These are phyloP conservation scores for Epinotia brunnichana DNA, from an alignment of 2,888 invertebrate genomes.

Conservation along the genomic window DNA sequence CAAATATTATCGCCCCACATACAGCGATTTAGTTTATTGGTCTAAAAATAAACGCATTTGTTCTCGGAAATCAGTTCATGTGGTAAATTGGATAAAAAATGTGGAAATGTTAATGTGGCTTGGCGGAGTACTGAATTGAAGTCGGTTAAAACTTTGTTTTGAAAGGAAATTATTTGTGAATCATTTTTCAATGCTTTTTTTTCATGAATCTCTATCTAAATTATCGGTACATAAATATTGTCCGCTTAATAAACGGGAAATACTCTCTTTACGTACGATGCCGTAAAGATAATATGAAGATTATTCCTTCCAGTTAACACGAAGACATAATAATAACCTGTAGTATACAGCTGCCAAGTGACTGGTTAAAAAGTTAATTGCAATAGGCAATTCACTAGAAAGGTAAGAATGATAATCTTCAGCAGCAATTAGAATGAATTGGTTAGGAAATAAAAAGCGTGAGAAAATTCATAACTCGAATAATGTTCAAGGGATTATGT, in stretches of 20 bases:
- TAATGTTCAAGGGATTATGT: constrained; percentile 39
- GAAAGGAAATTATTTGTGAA: too few species aligned
- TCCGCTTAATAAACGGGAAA: background rate
- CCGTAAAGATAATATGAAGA: constrained; percentile 11
- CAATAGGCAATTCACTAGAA: constrained; percentile 39
- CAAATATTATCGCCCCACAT: too few species aligned
- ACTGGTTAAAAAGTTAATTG: constrained; percentile 42
- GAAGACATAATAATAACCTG: constrained; percentile 17
- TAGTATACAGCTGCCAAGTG: constrained; percentile 26
- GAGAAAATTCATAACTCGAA: constrained; percentile 38
- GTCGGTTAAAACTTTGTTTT: too few species aligned
- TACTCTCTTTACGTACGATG: background rate
- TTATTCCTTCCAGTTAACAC: constrained; percentile 23
- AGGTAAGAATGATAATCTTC: constrained; percentile 41
- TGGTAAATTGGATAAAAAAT: too few species aligned
- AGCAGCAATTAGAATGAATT: constrained; percentile 39
- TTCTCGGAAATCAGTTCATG: too few species aligned
- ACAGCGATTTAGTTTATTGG: too few species aligned
- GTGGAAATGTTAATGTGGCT: too few species aligned
- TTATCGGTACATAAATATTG: background rate
- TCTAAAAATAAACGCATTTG: too few species aligned
- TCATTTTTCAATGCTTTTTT: too few species aligned
- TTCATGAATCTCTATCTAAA: background rate
- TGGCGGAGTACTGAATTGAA: too few species aligned
- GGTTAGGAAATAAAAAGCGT: constrained; percentile 41